A percentile compares a stretch with the other conserved stretches of the same genome.
phyloP scores from a whole-genome alignment of 1,140 invertebrate species.

The Lepidotrigona ventralis region DNA sequence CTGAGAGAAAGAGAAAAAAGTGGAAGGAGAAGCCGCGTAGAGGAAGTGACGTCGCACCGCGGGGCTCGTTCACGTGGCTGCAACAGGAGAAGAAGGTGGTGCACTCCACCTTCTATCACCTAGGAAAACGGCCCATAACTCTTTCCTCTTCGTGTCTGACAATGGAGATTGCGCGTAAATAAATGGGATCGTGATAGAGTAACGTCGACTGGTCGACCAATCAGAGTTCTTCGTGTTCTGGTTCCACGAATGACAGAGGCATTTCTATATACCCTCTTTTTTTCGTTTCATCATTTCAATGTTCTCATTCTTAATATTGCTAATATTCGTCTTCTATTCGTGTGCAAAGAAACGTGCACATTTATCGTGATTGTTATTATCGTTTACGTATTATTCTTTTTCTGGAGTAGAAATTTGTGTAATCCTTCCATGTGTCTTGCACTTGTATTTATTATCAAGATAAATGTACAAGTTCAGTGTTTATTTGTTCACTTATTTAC shows the following conservation, averaged over 20 bases:
- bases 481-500: too few species aligned
- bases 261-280: too few species aligned
- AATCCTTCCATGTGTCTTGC: too few species aligned
- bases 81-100: constrained; percentile 33
- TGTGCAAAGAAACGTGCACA: too few species aligned
- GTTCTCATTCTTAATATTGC: too few species aligned
- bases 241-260: neutral
- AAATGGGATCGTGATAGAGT: constrained; percentile 24
- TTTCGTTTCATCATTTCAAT: too few species aligned
- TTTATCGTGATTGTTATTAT: too few species aligned
- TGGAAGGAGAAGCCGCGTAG: constrained; percentile 23
- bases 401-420: too few species aligned
- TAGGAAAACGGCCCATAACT: constrained; percentile 50
- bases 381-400: too few species aligned
- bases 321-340: too few species aligned
- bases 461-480: too few species aligned
- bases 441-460: too few species aligned
- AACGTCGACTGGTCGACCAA: neutral
- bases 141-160: constrained; percentile 34
- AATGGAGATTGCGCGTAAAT: constrained; percentile 36
- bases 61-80: constrained; percentile 35
- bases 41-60: constrained; percentile 49
- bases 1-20: constrained; percentile 17
- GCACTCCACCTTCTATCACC: constrained; percentile 50
- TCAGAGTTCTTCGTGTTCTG: neutral